phyloP scores from a whole-genome alignment of 2,888 invertebrate genomes.

The Lithodes maja region DNA sequence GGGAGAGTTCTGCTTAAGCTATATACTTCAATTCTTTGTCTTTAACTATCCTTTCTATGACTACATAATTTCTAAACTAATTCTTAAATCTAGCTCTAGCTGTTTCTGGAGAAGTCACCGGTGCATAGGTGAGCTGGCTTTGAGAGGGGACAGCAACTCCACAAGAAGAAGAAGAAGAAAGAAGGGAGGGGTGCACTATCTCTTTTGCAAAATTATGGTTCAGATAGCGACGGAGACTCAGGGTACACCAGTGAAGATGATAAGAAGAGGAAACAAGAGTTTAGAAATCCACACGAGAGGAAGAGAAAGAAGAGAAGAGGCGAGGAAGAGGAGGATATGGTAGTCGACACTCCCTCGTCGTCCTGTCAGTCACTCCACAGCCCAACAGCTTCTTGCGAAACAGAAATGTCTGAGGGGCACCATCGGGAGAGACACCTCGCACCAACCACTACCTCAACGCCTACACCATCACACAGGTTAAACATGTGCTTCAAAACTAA shows the following conservation, averaged over 20 bases:
- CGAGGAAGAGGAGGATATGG: constrained; percentile 65
- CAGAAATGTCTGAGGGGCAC: neutral
- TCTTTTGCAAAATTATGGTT: constrained; percentile 48
- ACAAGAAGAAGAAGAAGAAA: too few species aligned
- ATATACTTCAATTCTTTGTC: too few species aligned
- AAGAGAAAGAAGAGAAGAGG: constrained; percentile 56
- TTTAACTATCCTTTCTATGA: too few species aligned
- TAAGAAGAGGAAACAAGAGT: constrained; percentile 63
- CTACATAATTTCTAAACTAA: too few species aligned
- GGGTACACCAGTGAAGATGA: constrained; percentile 70
- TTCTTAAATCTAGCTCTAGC: too few species aligned
- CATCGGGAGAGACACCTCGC: neutral
- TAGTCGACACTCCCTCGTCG: constrained; percentile 39
- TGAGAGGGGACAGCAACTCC: too few species aligned
- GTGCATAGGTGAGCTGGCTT: too few species aligned
- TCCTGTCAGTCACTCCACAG: neutral
- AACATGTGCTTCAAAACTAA: too few species aligned
- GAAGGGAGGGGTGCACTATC: constrained; percentile 53
- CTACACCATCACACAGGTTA: neutral
- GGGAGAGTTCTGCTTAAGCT: too few species aligned
- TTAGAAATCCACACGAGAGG: constrained; percentile 47
- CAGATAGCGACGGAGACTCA: constrained; percentile 61
- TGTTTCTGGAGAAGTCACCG: too few species aligned
- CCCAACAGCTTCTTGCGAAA: neutral
- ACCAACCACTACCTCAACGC: neutral